Percentiles rank a stretch among this genome's conserved stretches.
Evolutionary conservation across 2,888 invertebrate genomes (phyloP).

Genomic region (Unio pictorum): DNA sequence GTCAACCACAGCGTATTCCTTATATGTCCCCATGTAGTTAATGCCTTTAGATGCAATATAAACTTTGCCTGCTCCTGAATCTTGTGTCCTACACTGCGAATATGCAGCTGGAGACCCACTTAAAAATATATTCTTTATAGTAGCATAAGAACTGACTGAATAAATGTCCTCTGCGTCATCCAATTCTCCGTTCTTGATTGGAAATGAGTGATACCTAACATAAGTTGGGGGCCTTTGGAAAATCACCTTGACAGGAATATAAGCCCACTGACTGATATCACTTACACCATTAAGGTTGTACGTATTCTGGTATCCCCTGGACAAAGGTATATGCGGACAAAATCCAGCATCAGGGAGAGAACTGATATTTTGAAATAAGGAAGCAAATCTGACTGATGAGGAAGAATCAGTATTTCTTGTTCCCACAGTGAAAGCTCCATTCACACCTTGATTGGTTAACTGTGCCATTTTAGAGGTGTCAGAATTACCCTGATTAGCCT

Average conservation of each 20-base stretch:
- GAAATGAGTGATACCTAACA: slow-evolving; percentile 43
- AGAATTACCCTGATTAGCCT: too few species aligned
- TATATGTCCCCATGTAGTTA: slow-evolving; percentile 59
- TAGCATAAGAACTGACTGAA: slow-evolving; percentile 33
- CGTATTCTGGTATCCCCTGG: slow-evolving; percentile 48
- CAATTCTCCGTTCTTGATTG: slow-evolving; percentile 45
- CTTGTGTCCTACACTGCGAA: slow-evolving; percentile 23
- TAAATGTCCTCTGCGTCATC: slow-evolving; percentile 51
- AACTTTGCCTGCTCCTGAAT: slow-evolving; percentile 49
- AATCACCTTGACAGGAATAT: slow-evolving; percentile 56
- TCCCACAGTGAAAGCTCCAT: too few species aligned
- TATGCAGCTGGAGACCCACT: slow-evolving; percentile 35
- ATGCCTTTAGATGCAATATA: slow-evolving; percentile 55
- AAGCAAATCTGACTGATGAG: too few species aligned
- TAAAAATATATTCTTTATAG: slow-evolving; percentile 28
- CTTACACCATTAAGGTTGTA: slow-evolving; percentile 56
- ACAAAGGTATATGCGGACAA: slow-evolving; percentile 33
- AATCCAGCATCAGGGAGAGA: slow-evolving; percentile 3
- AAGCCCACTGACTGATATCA: slow-evolving; percentile 57
- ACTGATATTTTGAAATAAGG: not conserved
- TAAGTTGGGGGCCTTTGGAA: slow-evolving; percentile 54
- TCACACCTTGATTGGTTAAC: too few species aligned
- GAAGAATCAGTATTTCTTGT: too few species aligned
- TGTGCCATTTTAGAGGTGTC: too few species aligned
- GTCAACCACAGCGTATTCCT: slow-evolving; percentile 57